Evolutionary conservation across 2,113 vertebrate species (phyloP), one percentile per base, ranked within the genome.

Genomic region (Gila orcuttii): DNA sequence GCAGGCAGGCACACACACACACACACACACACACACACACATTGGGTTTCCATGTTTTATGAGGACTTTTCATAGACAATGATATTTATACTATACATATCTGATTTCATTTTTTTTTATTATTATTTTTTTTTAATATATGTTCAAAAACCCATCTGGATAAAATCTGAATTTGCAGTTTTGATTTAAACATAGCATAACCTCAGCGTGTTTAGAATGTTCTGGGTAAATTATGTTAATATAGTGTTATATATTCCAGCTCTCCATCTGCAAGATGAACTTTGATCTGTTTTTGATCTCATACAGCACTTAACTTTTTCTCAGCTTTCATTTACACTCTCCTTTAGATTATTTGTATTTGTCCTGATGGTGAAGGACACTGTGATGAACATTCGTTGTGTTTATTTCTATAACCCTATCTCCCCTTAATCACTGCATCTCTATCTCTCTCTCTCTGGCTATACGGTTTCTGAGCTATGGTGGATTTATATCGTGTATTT

Each of bases 401-500:
- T 79, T 79, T 59, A 60, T 79, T 60, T 79, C 21, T 39, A 12
- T 55, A 59, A 59, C 9, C 50, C n/a, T 55, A 52, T 55, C 75
- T 31, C 47, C 47, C 1, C n/a, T 31, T 7, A 6, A 68, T 66
- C 79, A 64, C 25, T 68, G 19, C n/a, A 6, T 85, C 31, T 85
- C 25, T 33, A 45, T n/a, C 39, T 68, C 33, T n/a, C 42, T 68
- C 23, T 68, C 7, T 50, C 25, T 31, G 60, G 62, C 79, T 82
- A 45, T 82, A 45, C 2, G 19, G 45, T 82, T 82, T 82, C 28
- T 47, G 10, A n/a, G 28, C 17, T 12, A 45, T 82, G 75, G 19
- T 79, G 31, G 64, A 64, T 79, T 77, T 47, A 42, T 39, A 85
- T 79, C 15, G 28, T 64, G 21, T 69, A 57, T 42, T 79, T 69